Evolutionary conservation across 2,113 vertebrate species (phyloP).

Genomic region (Cervus canadensis): DNA sequence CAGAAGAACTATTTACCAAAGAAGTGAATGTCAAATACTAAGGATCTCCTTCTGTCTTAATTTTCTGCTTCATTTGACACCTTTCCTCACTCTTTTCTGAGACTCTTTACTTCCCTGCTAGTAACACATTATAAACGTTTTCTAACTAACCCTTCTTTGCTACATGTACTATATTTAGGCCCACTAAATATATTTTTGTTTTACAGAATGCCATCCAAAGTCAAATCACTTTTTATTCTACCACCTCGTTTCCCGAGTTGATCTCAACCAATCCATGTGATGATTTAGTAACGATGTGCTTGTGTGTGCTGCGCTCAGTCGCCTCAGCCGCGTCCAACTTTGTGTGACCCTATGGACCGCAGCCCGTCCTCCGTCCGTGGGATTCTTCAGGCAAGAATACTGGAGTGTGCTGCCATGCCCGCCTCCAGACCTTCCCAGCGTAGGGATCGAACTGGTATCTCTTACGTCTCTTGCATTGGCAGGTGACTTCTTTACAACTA

Average conservation of each 20-base stretch:
- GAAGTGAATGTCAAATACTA: neutral
- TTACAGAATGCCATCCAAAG: neutral
- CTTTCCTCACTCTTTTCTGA: neutral
- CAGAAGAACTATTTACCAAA: neutral
- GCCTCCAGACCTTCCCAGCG: neutral
- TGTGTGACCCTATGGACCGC: neutral
- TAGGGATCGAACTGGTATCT: neutral
- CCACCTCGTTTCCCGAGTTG: rapidly evolving
- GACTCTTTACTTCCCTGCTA: neutral
- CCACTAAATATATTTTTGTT: neutral
- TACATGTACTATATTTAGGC: neutral
- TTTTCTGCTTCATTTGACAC: neutral
- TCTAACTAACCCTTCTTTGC: neutral
- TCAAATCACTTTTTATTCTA: neutral
- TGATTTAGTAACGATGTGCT: neutral
- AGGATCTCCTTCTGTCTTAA: neutral
- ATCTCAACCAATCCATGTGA: neutral
- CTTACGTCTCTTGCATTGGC: neutral
- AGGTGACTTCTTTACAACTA: neutral
- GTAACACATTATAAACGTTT: neutral
- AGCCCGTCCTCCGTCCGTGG: rapidly evolving
- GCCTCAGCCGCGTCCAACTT: rapidly evolving
- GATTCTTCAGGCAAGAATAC: neutral
- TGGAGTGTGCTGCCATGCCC: neutral
- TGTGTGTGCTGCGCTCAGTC: neutral